These are phyloP conservation scores for Ammodytes dubius DNA, from an alignment of 2,113 vertebrate genomes.

Conservation along the genomic window DNA sequence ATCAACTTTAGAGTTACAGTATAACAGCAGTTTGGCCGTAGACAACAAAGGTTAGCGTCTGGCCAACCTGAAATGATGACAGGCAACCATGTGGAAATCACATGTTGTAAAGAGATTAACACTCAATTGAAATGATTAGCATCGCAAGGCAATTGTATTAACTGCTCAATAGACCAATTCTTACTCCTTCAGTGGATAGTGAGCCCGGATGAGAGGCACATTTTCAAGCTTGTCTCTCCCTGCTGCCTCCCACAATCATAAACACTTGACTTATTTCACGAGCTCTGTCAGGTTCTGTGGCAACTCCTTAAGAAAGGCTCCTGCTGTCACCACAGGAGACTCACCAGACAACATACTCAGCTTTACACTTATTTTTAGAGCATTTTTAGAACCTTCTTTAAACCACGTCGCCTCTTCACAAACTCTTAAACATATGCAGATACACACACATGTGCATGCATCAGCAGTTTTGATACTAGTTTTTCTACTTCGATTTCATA, in stretches of 20 bases:
- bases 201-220: conserved; percentile 26
- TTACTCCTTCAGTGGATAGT: conserved; percentile 53
- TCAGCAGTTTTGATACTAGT: not conserved
- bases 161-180: conserved; percentile 74
- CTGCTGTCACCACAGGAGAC: conserved; percentile 57
- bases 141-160: conserved; percentile 72
- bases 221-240: conserved; percentile 40
- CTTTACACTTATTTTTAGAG: conserved; percentile 5
- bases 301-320: conserved; percentile 49
- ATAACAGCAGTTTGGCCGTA: conserved; percentile 22
- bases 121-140: conserved; percentile 70
- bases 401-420: not conserved
- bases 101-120: conserved; percentile 76
- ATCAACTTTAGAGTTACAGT: conserved; percentile 23
- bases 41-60: conserved; percentile 34
- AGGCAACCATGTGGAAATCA: conserved; percentile 75
- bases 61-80: conserved; percentile 41
- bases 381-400: not conserved
- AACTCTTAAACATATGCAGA: not conserved
- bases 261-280: conserved; percentile 68
- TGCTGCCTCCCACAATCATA: conserved; percentile 32
- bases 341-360: conserved; percentile 35
- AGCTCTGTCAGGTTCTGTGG: conserved; percentile 60
- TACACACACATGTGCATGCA: not conserved
- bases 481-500: not conserved